Conservation (phyloP, 2,797 vertebrate species). For the Hephaestus fuliginosus region DNA sequence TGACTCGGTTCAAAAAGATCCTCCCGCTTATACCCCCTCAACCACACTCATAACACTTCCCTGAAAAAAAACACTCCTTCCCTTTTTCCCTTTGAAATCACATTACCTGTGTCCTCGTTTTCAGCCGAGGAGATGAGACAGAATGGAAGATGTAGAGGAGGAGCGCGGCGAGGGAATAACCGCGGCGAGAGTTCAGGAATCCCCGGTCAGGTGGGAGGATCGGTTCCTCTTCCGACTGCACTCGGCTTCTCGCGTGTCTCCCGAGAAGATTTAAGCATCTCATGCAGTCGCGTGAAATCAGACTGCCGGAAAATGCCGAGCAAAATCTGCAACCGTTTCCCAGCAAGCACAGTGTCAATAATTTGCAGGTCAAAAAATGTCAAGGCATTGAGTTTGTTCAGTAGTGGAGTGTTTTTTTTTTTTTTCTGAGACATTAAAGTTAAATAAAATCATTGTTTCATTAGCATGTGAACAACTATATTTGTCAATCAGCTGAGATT, state of each 20-base stretch:
- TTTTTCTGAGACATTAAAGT: too few relatives aligned
- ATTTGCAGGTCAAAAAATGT: not conserved
- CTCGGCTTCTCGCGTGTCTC: slow-evolving; percentile 32
- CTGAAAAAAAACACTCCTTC: slow-evolving; percentile 49
- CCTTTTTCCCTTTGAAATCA: slow-evolving; percentile 69
- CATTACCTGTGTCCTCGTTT: slow-evolving; percentile 70
- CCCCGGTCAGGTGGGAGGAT: slow-evolving; percentile 39
- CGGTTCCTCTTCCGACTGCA: slow-evolving; percentile 16
- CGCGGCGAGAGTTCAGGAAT: slow-evolving; percentile 48
- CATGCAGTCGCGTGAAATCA: slow-evolving; percentile 14
- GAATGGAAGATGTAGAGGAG: slow-evolving; percentile 66
- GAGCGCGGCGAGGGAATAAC: slow-evolving; percentile 46
- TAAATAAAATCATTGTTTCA: not conserved
- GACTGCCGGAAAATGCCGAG: slow-evolving; percentile 9
- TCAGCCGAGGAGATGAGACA: slow-evolving; percentile 64
- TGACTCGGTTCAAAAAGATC: slow-evolving; percentile 56
- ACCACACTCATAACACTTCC: slow-evolving; percentile 29
- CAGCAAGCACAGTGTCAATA: not conserved
- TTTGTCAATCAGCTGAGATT: not conserved
- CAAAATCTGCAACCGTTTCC: slow-evolving; percentile 5
- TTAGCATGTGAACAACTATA: not conserved
- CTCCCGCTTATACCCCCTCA: slow-evolving; percentile 23
- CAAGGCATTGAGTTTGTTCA: not conserved
- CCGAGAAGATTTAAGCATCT: slow-evolving; percentile 25
- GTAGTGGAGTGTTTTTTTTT: not conserved